Conservation (phyloP, 1,140 invertebrate genomes). For the Oedothorax gibbosus region DNA sequence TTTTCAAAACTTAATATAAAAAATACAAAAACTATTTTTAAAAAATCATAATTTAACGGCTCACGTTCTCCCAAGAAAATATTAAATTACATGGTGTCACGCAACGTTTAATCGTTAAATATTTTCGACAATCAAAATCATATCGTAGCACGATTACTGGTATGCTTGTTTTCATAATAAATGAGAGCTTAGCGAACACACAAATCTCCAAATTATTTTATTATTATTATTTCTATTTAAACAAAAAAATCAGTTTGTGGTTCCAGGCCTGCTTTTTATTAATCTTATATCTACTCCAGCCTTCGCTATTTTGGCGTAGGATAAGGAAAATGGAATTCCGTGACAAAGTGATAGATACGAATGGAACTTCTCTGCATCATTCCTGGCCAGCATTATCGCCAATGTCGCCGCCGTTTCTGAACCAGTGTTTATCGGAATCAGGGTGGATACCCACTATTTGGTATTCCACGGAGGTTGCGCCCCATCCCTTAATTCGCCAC, state of each 20-base stretch:
- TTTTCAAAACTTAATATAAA: too few relatives aligned
- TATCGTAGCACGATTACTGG: slow-evolving; percentile 22
- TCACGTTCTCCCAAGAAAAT: slow-evolving; percentile 37
- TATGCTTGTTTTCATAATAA: slow-evolving; percentile 40
- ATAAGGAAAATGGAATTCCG: not conserved
- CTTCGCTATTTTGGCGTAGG: not conserved
- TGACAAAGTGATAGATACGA: slow-evolving; percentile 6
- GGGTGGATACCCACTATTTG: slow-evolving; percentile 14
- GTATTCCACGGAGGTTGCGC: not conserved
- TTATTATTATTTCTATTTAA: not conserved
- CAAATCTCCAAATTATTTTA: not conserved
- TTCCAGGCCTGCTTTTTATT: too few relatives aligned
- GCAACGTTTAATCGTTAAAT: slow-evolving; percentile 44
- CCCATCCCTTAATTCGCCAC: slow-evolving; percentile 9
- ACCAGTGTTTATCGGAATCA: slow-evolving; percentile 11
- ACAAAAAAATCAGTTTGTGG: not conserved
- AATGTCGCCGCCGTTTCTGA: not conserved
- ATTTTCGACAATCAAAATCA: slow-evolving; percentile 43
- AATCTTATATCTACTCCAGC: not conserved
- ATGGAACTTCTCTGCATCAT: slow-evolving; percentile 1
- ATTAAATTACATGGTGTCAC: slow-evolving; percentile 41
- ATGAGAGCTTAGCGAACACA: slow-evolving; percentile 27
- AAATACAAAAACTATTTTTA: too few relatives aligned
- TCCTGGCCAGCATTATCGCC: not conserved
- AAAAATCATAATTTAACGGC: too few relatives aligned